Evolutionary conservation across 2,888 invertebrate species (phyloP), one percentile per base, ranked within the genome.

Genomic region (Onchidella celtica): DNA sequence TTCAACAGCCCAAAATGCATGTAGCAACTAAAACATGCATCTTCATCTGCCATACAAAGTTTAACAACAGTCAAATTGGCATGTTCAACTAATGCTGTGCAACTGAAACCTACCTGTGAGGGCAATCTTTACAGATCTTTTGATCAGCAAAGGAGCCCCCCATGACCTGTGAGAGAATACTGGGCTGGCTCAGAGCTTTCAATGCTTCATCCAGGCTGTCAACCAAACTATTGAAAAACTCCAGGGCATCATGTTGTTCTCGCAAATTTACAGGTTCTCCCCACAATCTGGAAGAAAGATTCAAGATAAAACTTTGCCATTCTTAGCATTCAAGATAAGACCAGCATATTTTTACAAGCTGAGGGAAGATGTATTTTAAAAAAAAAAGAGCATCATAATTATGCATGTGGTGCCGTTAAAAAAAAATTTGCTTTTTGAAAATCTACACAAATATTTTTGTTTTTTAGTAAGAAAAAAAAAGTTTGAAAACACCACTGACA

Each of bases 61-160:
- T n/a, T n/a, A n/a, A n/a, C n/a, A n/a, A n/a, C n/a, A n/a, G n/a
- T n/a, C n/a, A n/a, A n/a, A n/a, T n/a, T n/a, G n/a, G n/a, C n/a
- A n/a, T n/a, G n/a, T n/a, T n/a, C n/a, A n/a, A n/a, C n/a, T n/a
- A n/a, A n/a, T n/a, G n/a, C n/a, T n/a, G n/a, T n/a, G n/a, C n/a
- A n/a, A n/a, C n/a, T n/a, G n/a, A n/a, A n/a, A n/a, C n/a, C n/a
- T 75, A 92, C 95, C 98, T 96, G 95, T 99, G 99, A 72, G 99
- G 99, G 94, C 99, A 99, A 88, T 97, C 98, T 95, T 98, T 98
- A 93, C 99, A 99, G 90, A 98, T 99, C 95, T 99, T 99, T 94
- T 99, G 99, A 94, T 99, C 99, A 69, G 98, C 99, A 94, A 98
- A 99, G 47, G 97, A 97, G 55, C 99, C 99, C 76, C 99, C 98